Base-by-base conservation (phyloP, 1,140 invertebrate species). In the Patella vulgata region DNA sequence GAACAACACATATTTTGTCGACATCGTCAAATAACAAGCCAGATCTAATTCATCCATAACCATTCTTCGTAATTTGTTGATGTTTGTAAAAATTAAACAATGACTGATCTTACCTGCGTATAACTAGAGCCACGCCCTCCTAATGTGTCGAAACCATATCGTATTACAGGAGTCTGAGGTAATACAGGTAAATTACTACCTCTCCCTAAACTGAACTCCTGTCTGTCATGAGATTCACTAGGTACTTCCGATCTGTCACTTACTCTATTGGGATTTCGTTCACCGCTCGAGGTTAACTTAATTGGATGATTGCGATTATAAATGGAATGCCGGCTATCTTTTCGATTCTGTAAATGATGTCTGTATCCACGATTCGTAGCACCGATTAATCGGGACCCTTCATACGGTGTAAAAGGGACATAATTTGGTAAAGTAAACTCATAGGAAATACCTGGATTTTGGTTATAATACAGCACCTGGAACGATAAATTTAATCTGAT, bases 381-480 rank as follows among this genome's bases (percentile, higher is more conserved):
- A 14, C 28, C 21, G 23, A 28, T 23, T 17, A 48, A 17, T 14
- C 9, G 36, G 36, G 52, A 36, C 14, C 52, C 52, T 33, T 54
- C 52, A 23, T 36, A 40, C 12, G 31, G 52, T 36, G n/a, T 30
- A 40, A 54, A 54, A 9, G 30, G 19, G 2, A 54, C 25, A 21
- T 54, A 21, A 33, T 54, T 54, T 36, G 52, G 52, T 9, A 54
- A 21, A 17, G 40, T 14, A 54, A 54, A 54, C 33, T 54, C 52
- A 39, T 54, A 54, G 21, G 19, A 23, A 21, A 54, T 40, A 1
- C 52, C 52, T 21, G 36, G 52, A 27, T 54, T 54, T 40, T 39
- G 31, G 14, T 17, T 33, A 25, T 54, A 36, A 23, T 40, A 54
- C 36, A 54, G 25, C n/a, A 54, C 6, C 52, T 54, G 52, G 23